Evolutionary conservation across 2,113 vertebrate genomes (phyloP).

Genomic region (Hiodon tergisus): DNA sequence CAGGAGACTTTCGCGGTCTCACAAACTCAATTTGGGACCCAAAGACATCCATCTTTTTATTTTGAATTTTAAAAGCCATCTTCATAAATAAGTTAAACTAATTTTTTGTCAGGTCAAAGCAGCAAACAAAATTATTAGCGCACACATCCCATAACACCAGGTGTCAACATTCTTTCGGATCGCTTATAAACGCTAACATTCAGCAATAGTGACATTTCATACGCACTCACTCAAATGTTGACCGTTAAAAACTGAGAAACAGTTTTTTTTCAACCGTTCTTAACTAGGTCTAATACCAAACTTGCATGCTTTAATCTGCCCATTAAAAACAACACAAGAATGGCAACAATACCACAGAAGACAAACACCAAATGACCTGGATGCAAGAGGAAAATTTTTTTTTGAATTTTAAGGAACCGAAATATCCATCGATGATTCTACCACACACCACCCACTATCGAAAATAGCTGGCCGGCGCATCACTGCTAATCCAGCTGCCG

Average conservation of each 20-base stretch:
- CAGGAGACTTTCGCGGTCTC: too few species aligned
- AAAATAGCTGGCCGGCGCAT: background rate
- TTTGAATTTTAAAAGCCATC: too few species aligned
- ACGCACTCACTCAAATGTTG: too few species aligned
- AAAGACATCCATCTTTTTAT: too few species aligned
- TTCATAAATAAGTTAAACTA: too few species aligned
- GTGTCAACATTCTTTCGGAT: background rate
- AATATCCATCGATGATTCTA: background rate
- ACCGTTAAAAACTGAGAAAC: background rate
- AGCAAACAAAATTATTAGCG: too few species aligned
- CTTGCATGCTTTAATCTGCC: too few species aligned
- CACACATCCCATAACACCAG: background rate
- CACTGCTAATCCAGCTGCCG: conserved; percentile 27
- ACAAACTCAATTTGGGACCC: too few species aligned
- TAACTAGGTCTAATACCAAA: too few species aligned
- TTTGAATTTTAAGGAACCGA: background rate
- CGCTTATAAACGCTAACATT: background rate
- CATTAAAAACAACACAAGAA: too few species aligned
- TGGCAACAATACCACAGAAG: background rate
- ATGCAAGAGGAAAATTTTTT: background rate
- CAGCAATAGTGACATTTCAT: background rate
- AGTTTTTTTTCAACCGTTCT: background rate
- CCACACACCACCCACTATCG: background rate
- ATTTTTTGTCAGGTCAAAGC: too few species aligned
- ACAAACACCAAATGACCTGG: background rate